These are phyloP conservation scores for Poecilia wingei DNA, from an alignment of 2,797 vertebrate species.

Conservation along the genomic window DNA sequence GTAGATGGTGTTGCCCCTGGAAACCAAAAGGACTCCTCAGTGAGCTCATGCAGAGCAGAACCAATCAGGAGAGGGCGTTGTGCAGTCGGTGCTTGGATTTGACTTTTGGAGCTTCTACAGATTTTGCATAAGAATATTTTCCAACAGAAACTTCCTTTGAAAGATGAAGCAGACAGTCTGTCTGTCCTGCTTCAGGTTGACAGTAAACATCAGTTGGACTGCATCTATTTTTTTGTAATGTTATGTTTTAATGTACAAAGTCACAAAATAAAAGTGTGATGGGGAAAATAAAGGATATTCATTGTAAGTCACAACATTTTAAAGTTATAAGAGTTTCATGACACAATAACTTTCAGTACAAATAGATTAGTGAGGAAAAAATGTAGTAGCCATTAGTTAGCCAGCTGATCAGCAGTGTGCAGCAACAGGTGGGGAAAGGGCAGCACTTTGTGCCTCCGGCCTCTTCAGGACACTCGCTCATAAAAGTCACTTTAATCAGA, in stretches of 20 bases:
- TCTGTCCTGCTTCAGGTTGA: background rate
- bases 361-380: background rate
- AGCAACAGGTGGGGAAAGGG: background rate
- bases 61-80: background rate
- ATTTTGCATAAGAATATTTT: slow-evolving; percentile 78
- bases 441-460: background rate
- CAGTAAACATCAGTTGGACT: slow-evolving; percentile 32
- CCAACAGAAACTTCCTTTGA: slow-evolving; percentile 60
- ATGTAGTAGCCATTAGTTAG: background rate
- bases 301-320: background rate
- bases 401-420: background rate
- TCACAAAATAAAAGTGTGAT: slow-evolving; percentile 82
- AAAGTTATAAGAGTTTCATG: background rate
- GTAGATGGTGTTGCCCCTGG: background rate
- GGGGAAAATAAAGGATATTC: slow-evolving; percentile 30
- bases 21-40: background rate
- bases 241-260: slow-evolving; percentile 78
- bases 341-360: background rate
- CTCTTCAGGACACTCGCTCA: background rate
- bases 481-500: background rate
- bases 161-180: background rate
- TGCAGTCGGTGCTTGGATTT: background rate
- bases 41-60: background rate
- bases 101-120: slow-evolving; percentile 5
- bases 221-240: slow-evolving; percentile 72